phyloP scores from a whole-genome alignment of 2,888 invertebrate species.

The Creontiades dilutus region DNA sequence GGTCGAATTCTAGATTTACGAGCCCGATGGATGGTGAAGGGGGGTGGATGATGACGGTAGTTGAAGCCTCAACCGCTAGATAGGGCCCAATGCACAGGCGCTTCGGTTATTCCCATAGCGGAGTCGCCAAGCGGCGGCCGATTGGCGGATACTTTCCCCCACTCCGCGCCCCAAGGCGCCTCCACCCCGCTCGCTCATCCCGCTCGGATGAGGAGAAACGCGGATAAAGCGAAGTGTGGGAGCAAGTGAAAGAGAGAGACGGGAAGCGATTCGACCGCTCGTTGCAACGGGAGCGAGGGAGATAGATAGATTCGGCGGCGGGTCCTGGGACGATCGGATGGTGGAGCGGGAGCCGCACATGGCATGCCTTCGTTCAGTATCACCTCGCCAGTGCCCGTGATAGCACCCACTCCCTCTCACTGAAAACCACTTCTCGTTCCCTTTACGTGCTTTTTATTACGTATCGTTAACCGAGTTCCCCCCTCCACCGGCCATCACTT shows the following conservation, averaged over 20 bases:
- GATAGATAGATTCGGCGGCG: slow-evolving; percentile 43
- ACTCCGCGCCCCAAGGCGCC: slow-evolving; percentile 76
- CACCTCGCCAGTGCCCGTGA: slow-evolving; percentile 71
- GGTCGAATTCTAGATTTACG: slow-evolving; percentile 51
- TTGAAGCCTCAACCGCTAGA: slow-evolving; percentile 63
- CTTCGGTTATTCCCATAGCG: slow-evolving; percentile 58
- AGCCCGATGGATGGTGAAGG: slow-evolving; percentile 71
- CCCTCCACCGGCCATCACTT: slow-evolving; percentile 66
- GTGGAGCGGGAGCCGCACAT: slow-evolving; percentile 67
- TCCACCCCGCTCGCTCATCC: background rate
- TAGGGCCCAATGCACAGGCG: slow-evolving; percentile 68
- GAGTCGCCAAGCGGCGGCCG: slow-evolving; percentile 75
- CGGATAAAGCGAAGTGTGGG: slow-evolving; percentile 60
- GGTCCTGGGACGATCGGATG: slow-evolving; percentile 18
- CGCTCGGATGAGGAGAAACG: slow-evolving; percentile 33
- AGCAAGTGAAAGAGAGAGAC: slow-evolving; percentile 54
- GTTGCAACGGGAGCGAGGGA: background rate
- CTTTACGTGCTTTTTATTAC: slow-evolving; percentile 72
- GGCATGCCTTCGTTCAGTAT: slow-evolving; percentile 69
- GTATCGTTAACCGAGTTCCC: slow-evolving; percentile 71
- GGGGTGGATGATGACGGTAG: slow-evolving; percentile 73
- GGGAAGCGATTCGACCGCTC: slow-evolving; percentile 35
- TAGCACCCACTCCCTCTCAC: slow-evolving; percentile 67
- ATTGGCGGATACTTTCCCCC: slow-evolving; percentile 78
- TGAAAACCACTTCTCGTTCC: slow-evolving; percentile 36